Evolutionary conservation across 2,888 invertebrate species (phyloP).

Genomic region (Ashinkailepas kermadecensis): DNA sequence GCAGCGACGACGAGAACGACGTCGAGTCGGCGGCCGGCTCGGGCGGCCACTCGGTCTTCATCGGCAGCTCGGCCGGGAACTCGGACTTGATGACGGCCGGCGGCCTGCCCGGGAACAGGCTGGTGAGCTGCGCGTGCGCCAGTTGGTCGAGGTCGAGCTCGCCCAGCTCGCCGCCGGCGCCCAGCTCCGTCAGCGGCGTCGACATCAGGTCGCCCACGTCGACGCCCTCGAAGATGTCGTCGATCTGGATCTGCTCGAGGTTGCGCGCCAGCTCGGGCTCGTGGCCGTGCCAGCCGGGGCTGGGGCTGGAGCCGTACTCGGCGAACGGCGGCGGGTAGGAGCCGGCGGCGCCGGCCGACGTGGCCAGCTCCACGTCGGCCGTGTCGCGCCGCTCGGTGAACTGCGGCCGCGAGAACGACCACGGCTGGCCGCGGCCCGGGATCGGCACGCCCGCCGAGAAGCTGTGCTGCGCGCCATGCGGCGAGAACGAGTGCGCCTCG

Average conservation of each 20-base stretch:
- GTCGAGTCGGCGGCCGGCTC: background rate
- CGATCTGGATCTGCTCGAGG: slow-evolving; percentile 7
- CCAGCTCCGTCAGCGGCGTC: background rate
- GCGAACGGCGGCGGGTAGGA: background rate
- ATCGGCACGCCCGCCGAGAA: slow-evolving; percentile 18
- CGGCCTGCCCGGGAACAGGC: background rate
- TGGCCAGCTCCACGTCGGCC: background rate
- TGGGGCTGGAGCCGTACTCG: background rate
- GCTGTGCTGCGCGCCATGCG: background rate
- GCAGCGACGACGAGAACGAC: background rate
- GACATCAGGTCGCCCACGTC: slow-evolving; percentile 6
- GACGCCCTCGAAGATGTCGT: slow-evolving; percentile 17
- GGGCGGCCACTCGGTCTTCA: background rate
- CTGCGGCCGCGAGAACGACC: background rate
- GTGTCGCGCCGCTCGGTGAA: slow-evolving; percentile 1
- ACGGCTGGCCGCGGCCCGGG: slow-evolving; percentile 2
- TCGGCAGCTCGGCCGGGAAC: background rate
- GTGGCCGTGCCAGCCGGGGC: background rate
- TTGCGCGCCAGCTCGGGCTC: slow-evolving; percentile 13
- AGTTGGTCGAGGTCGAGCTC: background rate
- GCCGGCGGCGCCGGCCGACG: background rate
- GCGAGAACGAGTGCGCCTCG: background rate
- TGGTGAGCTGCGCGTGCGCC: background rate
- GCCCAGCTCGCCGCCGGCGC: background rate
- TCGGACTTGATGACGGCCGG: background rate